Evolutionary conservation across 1,140 invertebrate genomes (phyloP).

Genomic region (Linepithema humile): DNA sequence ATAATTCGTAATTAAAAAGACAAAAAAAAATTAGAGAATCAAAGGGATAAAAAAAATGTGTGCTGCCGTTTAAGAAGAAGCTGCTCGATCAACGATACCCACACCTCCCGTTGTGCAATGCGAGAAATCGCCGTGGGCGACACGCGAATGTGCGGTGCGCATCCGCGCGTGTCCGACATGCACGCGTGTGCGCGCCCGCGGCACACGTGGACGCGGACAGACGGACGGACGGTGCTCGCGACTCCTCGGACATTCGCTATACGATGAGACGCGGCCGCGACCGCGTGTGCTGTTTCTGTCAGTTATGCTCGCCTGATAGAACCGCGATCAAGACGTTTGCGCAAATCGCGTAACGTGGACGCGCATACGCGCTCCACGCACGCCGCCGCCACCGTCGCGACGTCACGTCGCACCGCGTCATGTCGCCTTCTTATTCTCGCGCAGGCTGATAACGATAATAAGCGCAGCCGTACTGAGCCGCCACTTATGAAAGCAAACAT

Average conservation of each 20-base stretch:
- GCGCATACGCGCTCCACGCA: constrained; percentile 63
- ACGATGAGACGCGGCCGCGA: constrained; percentile 14
- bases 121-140: constrained; percentile 17
- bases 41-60: background rate
- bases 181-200: constrained; percentile 37
- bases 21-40: background rate
- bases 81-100: constrained; percentile 31
- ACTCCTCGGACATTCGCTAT: no score
- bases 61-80: background rate
- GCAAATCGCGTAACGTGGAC: constrained; percentile 70
- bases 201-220: constrained; percentile 22
- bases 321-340: constrained; percentile 75
- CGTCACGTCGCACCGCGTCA: constrained; percentile 14
- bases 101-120: background rate
- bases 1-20: no score
- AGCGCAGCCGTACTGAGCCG: background rate
- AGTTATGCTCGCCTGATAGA: constrained; percentile 71
- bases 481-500: background rate
- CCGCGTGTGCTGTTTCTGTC: background rate
- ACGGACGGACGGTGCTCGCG: background rate
- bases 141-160: background rate
- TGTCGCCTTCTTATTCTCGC: background rate
- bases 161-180: constrained; percentile 45
- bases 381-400: constrained; percentile 32
- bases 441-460: background rate